phyloP scores from a whole-genome alignment of 2,113 vertebrate genomes.

The Typhlomys cinereus region DNA sequence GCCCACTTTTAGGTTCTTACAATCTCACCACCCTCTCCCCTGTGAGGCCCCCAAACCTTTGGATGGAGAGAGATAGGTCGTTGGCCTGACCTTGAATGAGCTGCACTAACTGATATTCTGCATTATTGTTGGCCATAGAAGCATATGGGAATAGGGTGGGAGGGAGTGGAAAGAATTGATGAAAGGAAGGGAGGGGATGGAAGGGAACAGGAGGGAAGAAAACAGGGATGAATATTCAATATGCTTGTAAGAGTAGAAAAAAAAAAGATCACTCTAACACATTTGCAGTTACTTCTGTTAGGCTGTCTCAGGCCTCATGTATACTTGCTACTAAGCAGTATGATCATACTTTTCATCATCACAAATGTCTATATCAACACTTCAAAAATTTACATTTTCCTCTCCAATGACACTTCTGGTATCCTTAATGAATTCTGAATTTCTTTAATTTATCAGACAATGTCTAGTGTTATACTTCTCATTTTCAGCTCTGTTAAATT shows the following conservation, averaged over 20 bases:
- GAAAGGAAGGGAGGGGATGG: too few species aligned
- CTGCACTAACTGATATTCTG: too few species aligned
- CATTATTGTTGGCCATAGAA: too few species aligned
- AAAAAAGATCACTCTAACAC: too few species aligned
- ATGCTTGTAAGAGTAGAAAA: too few species aligned
- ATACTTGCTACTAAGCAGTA: neutral
- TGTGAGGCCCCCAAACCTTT: too few species aligned
- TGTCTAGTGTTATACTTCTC: neutral
- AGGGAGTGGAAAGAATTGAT: too few species aligned
- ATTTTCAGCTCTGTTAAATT: neutral
- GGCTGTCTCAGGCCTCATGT: accelerated
- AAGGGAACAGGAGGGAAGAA: neutral
- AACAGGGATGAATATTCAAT: neutral
- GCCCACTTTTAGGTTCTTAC: too few species aligned
- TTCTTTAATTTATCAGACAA: neutral
- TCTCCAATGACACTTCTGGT: neutral
- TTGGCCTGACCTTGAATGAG: too few species aligned
- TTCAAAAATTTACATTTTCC: neutral
- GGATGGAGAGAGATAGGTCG: too few species aligned
- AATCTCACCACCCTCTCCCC: too few species aligned
- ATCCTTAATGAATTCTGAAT: neutral
- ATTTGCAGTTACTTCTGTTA: neutral
- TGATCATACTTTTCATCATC: neutral
- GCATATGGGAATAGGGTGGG: too few species aligned
- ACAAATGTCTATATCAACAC: neutral